These are phyloP conservation scores for Chaetodon trifascialis DNA, from an alignment of 2,113 vertebrate species.

Conservation along the genomic window DNA sequence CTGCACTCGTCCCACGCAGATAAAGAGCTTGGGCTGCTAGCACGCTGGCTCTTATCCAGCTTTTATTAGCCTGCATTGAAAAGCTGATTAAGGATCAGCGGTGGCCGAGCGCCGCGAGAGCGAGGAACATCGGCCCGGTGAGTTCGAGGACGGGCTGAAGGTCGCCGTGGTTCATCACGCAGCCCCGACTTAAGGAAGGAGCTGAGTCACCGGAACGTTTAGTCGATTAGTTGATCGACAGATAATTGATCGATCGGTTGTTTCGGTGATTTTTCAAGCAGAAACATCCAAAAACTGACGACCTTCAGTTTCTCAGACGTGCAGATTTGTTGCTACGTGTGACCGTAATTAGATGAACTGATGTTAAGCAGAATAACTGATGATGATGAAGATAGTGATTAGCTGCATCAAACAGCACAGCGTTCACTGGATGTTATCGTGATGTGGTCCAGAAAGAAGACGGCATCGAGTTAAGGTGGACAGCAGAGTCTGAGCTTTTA, in stretches of 20 bases:
- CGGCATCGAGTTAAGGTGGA: no score
- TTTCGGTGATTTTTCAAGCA: neutral
- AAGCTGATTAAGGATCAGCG: conserved; percentile 81
- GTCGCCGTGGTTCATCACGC: conserved; percentile 31
- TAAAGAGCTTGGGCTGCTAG: conserved; percentile 66
- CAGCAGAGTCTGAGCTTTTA: no score
- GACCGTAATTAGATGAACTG: neutral
- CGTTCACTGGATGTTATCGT: no score
- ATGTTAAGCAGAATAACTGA: neutral
- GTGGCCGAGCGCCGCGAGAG: conserved; percentile 45
- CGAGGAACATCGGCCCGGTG: conserved; percentile 33
- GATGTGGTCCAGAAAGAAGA: no score
- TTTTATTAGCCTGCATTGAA: conserved; percentile 74
- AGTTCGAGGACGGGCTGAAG: conserved; percentile 63
- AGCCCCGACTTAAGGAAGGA: conserved; percentile 22
- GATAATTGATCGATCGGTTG: neutral
- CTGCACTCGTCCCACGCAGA: conserved; percentile 17
- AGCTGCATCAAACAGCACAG: neutral
- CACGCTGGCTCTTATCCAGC: conserved; percentile 72
- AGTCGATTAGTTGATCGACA: neutral
- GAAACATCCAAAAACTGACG: neutral
- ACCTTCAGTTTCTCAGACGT: neutral
- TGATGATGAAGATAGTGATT: neutral
- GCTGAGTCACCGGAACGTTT: conserved; percentile 30
- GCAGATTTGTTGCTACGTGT: neutral